A percentile compares a stretch with the other conserved stretches of the same genome.
phyloP scores from a whole-genome alignment of 2,113 vertebrate genomes.

The Eretmochelys imbricata region DNA sequence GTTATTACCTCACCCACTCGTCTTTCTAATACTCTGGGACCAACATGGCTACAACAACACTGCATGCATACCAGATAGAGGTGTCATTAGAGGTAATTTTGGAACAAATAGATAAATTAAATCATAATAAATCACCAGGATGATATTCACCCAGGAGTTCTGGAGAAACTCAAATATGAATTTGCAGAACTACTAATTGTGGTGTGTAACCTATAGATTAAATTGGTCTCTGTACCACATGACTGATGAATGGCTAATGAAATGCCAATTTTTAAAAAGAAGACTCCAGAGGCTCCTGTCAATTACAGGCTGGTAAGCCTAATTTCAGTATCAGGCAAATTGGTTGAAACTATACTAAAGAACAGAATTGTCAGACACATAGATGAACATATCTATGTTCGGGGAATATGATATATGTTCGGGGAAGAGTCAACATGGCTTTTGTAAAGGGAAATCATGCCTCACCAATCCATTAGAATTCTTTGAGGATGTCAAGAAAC shows the following conservation, averaged over 20 bases:
- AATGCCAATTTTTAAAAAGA: neutral
- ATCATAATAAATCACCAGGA: neutral
- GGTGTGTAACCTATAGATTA: neutral
- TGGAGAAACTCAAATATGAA: neutral
- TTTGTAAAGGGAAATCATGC: neutral
- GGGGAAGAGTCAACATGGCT: neutral
- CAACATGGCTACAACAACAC: neutral
- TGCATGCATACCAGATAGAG: neutral
- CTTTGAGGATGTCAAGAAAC: neutral
- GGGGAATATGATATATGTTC: neutral
- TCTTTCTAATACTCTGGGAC: neutral
- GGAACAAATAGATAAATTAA: neutral
- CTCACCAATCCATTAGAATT: neutral
- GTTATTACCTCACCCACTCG: too few relatives aligned
- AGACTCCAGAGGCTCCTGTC: neutral
- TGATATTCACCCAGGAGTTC: neutral
- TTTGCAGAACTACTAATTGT: neutral
- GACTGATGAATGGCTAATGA: neutral
- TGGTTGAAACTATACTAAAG: neutral
- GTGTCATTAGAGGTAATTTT: neutral
- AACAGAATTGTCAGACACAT: neutral
- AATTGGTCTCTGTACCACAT: neutral
- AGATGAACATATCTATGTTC: neutral
- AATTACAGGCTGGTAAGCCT: neutral
- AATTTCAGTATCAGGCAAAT: neutral